Percentiles rank a stretch among this genome's conserved stretches.
Conservation (phyloP, 2,113 vertebrate genomes). For the Camelus bactrianus region DNA sequence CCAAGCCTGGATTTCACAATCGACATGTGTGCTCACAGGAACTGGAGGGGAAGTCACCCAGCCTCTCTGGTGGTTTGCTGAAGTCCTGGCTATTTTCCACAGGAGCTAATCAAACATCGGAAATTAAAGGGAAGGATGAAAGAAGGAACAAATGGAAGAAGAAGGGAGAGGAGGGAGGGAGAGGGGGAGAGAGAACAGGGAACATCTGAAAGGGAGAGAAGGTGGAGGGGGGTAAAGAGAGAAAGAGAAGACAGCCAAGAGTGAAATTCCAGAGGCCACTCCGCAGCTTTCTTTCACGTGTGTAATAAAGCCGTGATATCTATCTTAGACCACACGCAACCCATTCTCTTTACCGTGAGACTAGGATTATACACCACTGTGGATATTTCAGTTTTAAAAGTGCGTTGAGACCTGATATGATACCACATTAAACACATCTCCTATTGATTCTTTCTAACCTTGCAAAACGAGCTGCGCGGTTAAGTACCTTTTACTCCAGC, state of each 20-base stretch:
- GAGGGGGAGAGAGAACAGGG: not conserved
- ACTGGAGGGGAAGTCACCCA: not conserved
- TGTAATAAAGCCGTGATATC: not conserved
- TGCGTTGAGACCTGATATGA: slow-evolving; percentile 87
- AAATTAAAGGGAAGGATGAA: not conserved
- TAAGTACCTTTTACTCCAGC: slow-evolving; percentile 89
- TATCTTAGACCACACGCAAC: not conserved
- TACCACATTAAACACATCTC: slow-evolving; percentile 90
- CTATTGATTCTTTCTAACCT: slow-evolving; percentile 91
- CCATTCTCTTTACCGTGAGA: slow-evolving; percentile 75
- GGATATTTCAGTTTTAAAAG: slow-evolving; percentile 86
- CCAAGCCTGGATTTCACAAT: not conserved
- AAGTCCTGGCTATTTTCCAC: slow-evolving; percentile 41
- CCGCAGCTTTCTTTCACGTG: not conserved
- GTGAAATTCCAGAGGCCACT: slow-evolving; percentile 52
- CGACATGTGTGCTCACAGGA: not conserved
- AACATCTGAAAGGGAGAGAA: not conserved
- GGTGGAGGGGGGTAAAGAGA: not conserved
- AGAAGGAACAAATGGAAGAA: not conserved
- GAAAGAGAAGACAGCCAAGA: not conserved
- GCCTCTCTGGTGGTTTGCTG: slow-evolving; percentile 53
- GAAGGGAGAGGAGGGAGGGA: not conserved
- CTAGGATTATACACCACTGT: slow-evolving; percentile 80
- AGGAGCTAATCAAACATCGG: not conserved
- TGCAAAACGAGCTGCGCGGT: slow-evolving; percentile 84